Evolutionary conservation across 2,797 vertebrate species (phyloP).

Genomic region (Apogon talboti): DNA sequence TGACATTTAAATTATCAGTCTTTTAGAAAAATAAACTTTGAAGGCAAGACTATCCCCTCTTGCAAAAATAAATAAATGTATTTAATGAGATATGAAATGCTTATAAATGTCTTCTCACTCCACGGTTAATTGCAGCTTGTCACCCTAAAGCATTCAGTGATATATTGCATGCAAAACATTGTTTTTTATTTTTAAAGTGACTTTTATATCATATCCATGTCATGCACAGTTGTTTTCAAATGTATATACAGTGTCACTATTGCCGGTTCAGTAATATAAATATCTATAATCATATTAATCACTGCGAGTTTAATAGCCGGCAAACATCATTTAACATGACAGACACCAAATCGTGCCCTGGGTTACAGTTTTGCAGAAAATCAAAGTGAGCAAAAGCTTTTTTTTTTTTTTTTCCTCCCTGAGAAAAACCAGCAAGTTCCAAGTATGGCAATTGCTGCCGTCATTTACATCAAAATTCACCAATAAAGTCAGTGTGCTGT

Average conservation of each 20-base stretch:
- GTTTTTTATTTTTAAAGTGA: conserved; percentile 60
- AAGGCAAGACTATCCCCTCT: conserved; percentile 56
- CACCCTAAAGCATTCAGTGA: conserved; percentile 82
- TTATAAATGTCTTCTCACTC: conserved; percentile 77
- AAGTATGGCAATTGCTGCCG: conserved; percentile 30
- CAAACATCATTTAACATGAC: conserved; percentile 38
- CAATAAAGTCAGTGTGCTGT: conserved; percentile 71
- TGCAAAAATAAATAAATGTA: conserved; percentile 82
- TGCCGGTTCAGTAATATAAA: conserved; percentile 51
- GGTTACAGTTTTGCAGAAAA: conserved; percentile 30
- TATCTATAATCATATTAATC: conserved; percentile 49
- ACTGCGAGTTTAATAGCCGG: conserved; percentile 43
- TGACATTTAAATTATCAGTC: conserved; percentile 63
- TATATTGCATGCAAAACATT: conserved; percentile 68
- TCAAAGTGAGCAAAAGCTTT: conserved; percentile 28
- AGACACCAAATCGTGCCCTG: conserved; percentile 25
- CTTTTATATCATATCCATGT: conserved; percentile 58
- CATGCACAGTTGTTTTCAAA: conserved; percentile 51
- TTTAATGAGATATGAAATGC: conserved; percentile 85
- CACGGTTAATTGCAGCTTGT: conserved; percentile 83
- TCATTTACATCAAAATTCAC: conserved; percentile 61
- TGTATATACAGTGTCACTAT: conserved; percentile 50
- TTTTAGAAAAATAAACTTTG: conserved; percentile 49
- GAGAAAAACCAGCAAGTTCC: conserved; percentile 40
- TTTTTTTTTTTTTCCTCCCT: conserved; percentile 8